These are phyloP conservation scores for Agrotis clavis DNA, from an alignment of 2,888 invertebrate species.

Conservation along the genomic window DNA sequence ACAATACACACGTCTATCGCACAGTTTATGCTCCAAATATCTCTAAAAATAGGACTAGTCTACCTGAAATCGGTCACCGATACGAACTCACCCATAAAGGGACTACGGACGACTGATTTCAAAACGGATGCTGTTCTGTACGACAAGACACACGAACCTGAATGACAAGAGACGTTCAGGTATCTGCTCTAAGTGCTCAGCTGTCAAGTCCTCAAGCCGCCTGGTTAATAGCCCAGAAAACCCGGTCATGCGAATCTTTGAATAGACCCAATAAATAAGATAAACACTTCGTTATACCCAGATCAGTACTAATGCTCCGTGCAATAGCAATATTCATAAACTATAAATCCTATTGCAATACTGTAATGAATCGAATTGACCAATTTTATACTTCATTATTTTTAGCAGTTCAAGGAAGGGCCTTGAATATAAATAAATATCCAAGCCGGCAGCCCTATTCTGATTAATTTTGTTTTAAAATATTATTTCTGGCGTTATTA, in stretches of 20 bases:
- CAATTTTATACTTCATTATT: slow-evolving; percentile 34
- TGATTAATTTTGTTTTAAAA: slow-evolving; percentile 37
- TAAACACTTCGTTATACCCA: slow-evolving; percentile 18
- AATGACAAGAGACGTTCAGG: slow-evolving; percentile 73
- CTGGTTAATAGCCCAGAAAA: slow-evolving; percentile 84
- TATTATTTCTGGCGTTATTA: slow-evolving; percentile 40
- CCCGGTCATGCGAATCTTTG: slow-evolving; percentile 74
- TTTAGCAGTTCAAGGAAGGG: slow-evolving; percentile 46
- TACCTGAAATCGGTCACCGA: slow-evolving; percentile 66
- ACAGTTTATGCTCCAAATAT: slow-evolving; percentile 64
- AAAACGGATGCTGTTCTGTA: slow-evolving; percentile 73
- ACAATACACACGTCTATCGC: slow-evolving; percentile 26
- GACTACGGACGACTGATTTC: slow-evolving; percentile 74
- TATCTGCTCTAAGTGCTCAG: slow-evolving; percentile 67
- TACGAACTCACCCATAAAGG: slow-evolving; percentile 82
- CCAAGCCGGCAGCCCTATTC: slow-evolving; percentile 15
- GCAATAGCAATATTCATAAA: slow-evolving; percentile 26
- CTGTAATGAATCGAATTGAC: slow-evolving; percentile 13
- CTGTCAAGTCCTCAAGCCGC: slow-evolving; percentile 75
- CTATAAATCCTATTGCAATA: slow-evolving; percentile 19
- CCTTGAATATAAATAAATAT: slow-evolving; percentile 37
- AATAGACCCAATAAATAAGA: slow-evolving; percentile 41
- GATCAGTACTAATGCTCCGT: slow-evolving; percentile 22
- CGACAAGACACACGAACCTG: slow-evolving; percentile 69
- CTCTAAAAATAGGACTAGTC: slow-evolving; percentile 63